Base-by-base conservation (phyloP, 2,797 vertebrate species). In the Enteromius treurensis region DNA sequence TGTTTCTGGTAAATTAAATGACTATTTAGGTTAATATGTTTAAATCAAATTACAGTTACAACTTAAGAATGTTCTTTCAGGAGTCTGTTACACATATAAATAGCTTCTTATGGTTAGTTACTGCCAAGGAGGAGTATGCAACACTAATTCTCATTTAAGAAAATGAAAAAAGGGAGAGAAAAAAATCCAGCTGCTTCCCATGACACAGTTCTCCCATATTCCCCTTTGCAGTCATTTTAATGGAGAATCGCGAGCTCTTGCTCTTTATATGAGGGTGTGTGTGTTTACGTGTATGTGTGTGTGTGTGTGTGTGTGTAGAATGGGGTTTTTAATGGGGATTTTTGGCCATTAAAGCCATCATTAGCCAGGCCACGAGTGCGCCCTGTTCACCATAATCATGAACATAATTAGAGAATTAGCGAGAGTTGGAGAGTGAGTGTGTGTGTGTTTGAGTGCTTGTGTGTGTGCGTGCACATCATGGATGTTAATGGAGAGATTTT, bases 391-490 rank as follows among this genome's bases (percentile, higher is more conserved):
- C 81, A 80, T 87, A 89, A 89, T 89, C 85, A 87, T 74, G 81
- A 88, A 84, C 85, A 86, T 89, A 87, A 89, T 89, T 88, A 87
- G 85, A 88, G 86, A 89, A 88, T 88, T 85, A 87, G 77, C 34
- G 13, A 29, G 76, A 85, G 87, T 84, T 80, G 23, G 80, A 79
- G 76, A 55, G 67, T 80, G 32, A 19, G 67, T 49, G 71, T 49
- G 58, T 49, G 15, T 81, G 40, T 79, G 83, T 88, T 79, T 77
- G 81, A 70, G 29, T 77, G 55, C 65, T 29, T 69, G 51, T 49
- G 79, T 64, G 79, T 71, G 64, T 81, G 74, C 29, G 65, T 49
- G 73, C 37, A 60, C 60, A 70, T 71, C 64, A 40, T 49, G 73
- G 74, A 65, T 82, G 42, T 81, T 87, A 88, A 87, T 84, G 73